Base-by-base conservation (phyloP, 2,797 vertebrate genomes). In the Morelia viridis region DNA sequence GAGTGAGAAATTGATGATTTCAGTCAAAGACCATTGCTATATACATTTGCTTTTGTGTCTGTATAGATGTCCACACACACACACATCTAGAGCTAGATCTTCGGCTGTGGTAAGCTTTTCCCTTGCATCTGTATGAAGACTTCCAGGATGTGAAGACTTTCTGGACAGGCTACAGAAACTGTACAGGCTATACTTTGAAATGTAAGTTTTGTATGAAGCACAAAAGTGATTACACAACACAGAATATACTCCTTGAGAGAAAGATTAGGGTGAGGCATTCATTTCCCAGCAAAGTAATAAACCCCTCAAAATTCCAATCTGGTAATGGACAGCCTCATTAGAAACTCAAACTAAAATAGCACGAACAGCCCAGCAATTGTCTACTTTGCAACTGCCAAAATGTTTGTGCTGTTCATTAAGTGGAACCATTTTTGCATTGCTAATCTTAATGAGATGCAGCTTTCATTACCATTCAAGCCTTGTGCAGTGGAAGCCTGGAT, bases 401-500 rank as follows among this genome's bases (percentile, higher is more conserved):
- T 94, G 91, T 95, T 95, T 93, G 94, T 91, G 92, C 92, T 94
- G 93, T 96, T 97, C 96, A 95, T 95, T 95, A 96, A 94, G 94
- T 96, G 94, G 94, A 96, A 96, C 95, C 87, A 93, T 93, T 93
- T 96, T 95, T 96, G 95, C 96, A 96, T 94, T 95, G 96, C 95
- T 96, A 95, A 94, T 96, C 93, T 93, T 93, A 95, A 95, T 89
- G 93, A 96, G 92, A 94, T 94, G 91, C 89, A 85, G 85, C 93
- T 95, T 94, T 95, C 94, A 93, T 93, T 96, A 95, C 95, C 89
- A 94, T 94, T 94, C 85, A 92, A 92, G 92, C 91, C 92, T 90
- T 87, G 12, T 93, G 92, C 93, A 88, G 28, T 92, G 90, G 85
- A 96, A 93, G 95, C 94, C 91, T 93, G 93, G 89, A 91, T 96